Base-by-base conservation (phyloP, 2,888 invertebrate genomes). In the Luffia ferchaultella region DNA sequence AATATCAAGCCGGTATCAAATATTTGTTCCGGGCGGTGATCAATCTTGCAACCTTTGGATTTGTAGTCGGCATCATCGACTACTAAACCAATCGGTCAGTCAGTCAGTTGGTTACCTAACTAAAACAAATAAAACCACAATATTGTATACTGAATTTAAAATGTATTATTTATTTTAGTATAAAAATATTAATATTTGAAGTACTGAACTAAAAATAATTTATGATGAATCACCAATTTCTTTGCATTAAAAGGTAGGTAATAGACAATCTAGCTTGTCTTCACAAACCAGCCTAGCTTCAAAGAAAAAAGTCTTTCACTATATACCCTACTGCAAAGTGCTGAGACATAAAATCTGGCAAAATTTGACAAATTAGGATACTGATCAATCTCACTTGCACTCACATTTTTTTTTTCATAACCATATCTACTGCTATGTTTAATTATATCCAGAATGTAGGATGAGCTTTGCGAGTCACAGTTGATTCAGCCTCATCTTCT, bases 301-400 rank as follows among this genome's bases (percentile, higher is more conserved):
- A 3, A 12, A 30, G n/a, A 30, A 30, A 30, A 30, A 30, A 30
- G 30, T 30, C 30, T 30, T 45, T 45, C 45, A 15, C 45, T 45
- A 18, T 45, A 45, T 18, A 45, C 45, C 3, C 45, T 45, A 18
- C 45, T 18, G 45, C 18, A 16, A 5, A 18, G 45, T 3, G 45
- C 45, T 45, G 18, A 16, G 7, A 45, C 5, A 18, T 45, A 45
- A 17, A 17, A 7, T 45, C 45, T 45, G 7, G 18, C 18, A 18
- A 45, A 45, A 16, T 45, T 45, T 15, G 45, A 7, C 18, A 45
- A 18, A 7, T 17, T n/a, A 7, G 45, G 45, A 18, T 45, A 45
- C n/a, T 45, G 45, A 18, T 45, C 45, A 45, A 45, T 16, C n/a
- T 45, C 45, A 18, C 19, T 17, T 7, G 45, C 17, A 45, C 12